Evolutionary conservation across 2,797 vertebrate genomes (phyloP), one percentile per base, ranked within the genome.

Genomic region (Poecilia gillii): DNA sequence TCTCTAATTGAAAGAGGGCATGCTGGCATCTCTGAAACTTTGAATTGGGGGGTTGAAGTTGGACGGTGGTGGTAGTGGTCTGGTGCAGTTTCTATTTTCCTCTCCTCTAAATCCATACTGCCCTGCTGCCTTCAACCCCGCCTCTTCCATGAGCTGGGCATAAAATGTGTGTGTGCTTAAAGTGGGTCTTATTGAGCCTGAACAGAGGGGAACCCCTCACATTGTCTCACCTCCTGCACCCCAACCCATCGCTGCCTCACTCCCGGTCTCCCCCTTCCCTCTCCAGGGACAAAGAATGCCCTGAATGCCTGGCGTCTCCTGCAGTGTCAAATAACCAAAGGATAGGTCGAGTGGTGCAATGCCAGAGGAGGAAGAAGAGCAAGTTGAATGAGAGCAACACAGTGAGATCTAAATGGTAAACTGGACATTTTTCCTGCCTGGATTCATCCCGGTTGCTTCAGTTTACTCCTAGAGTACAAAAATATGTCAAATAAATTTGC

Each of bases 271-370:
- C 87, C 89, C 85, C 82, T 85, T 91, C 78, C 91, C 91, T 90
- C 91, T 91, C 88, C 87, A 23, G 45, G 89, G 90, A 93, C 89
- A 94, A 93, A 95, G 93, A 91, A 92, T 94, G 90, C 55, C 91
- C 89, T 92, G 92, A 93, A 94, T 93, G 91, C 90, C 91, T 86
- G 88, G 83, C 89, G 87, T 94, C 91, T 95, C 92, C 93, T 89
- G 91, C 91, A 84, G 90, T 93, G 91, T 94, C 92, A 90, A 83
- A 88, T 92, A 93, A 92, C 91, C 86, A 82, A 86, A 88, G 89
- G 84, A 91, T 76, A 90, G 92, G 90, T 88, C 85, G 84, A 89
- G 84, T 73, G 80, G 77, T 71, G 83, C 76, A 73, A 72, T 33
- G 76, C 81, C 73, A 77, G 57, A 62, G 77, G 85, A 82, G 33